Conservation (phyloP, 2,797 vertebrate species). For the Sebastes reedi region DNA sequence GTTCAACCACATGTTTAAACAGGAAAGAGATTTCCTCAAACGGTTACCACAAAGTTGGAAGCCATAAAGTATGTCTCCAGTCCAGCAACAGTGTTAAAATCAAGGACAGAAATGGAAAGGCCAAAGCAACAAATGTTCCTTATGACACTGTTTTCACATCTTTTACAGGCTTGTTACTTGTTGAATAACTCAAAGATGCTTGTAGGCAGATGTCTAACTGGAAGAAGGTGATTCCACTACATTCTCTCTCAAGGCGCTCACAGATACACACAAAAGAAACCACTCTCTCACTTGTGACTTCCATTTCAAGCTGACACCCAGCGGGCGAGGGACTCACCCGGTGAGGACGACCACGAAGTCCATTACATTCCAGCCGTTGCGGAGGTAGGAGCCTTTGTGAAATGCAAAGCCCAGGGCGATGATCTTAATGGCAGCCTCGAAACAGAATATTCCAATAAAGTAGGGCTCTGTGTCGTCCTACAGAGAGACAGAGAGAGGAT, state of each 20-base stretch:
- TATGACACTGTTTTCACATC: neutral
- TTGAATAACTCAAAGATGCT: slow-evolving; percentile 36
- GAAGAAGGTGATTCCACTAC: slow-evolving; percentile 35
- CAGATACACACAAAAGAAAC: slow-evolving; percentile 59
- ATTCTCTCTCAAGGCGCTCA: slow-evolving; percentile 14
- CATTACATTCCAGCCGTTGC: slow-evolving; percentile 99
- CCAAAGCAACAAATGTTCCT: slow-evolving; percentile 15
- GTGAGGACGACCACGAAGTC: slow-evolving; percentile 99
- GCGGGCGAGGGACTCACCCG: slow-evolving; percentile 86
- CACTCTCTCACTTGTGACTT: slow-evolving; percentile 56
- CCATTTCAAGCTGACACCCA: slow-evolving; percentile 56
- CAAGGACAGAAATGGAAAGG: neutral
- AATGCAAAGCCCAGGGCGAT: slow-evolving; percentile 96
- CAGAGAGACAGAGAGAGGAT: slow-evolving; percentile 62
- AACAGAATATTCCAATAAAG: slow-evolving; percentile 99
- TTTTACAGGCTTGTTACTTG: slow-evolving; percentile 23
- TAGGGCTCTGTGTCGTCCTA: slow-evolving; percentile 99
- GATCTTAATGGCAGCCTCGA: slow-evolving; percentile 99
- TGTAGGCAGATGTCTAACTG: slow-evolving; percentile 14
- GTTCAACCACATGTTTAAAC: neutral
- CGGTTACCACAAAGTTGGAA: neutral
- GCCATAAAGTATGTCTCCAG: neutral
- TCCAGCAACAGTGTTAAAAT: neutral
- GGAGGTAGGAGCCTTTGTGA: slow-evolving; percentile 98
- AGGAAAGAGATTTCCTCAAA: neutral